Base-by-base conservation (phyloP, 2,888 invertebrate species). In the Drosophila ustulata region DNA sequence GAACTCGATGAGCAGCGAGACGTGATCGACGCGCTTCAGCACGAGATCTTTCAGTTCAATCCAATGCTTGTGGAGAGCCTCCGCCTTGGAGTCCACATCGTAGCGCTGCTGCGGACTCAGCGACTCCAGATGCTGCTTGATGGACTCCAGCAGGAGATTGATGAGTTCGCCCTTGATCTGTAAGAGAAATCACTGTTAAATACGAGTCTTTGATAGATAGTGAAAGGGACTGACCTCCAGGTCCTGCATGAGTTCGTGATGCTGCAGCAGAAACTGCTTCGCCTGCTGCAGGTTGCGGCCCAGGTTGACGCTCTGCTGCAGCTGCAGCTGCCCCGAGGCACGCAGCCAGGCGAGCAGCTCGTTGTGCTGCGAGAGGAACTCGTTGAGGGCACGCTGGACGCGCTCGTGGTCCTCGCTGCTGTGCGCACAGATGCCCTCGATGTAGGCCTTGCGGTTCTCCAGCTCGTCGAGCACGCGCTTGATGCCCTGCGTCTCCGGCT, bases 261-360 rank as follows among this genome's bases (percentile, higher is more conserved):
- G 96, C 77, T 95, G 93, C 83, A 95, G 94, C 71, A 96, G 93
- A 91, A 96, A 97, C 90, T 96, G 96, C 82, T 94, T 94, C 46
- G 96, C 95, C 92, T 94, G 93, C 6, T 93, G 92, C 30, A 95
- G 89, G 88, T 94, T 94, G 57, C 94, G 94, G n/a, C 97, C 97
- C 95, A 97, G 95, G 84, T 96, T 95, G 71, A 94, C 94, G 86
- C 96, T 95, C 43, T 95, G 95, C 82, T 95, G 94, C 49, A 97
- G 93, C 89, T 96, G 96, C 53, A 95, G 94, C 86, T 96, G 96
- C 0, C 95, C 96, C 30, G 96, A 95, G 59, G 95, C 95, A 28
- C 94, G 93, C 57, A 97, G 90, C 96, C 97, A 97, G n/a, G 94
- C 94, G 71, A 95, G 94, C 37, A 97, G 92, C 90, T 94, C 94